phyloP scores from a whole-genome alignment of 2,797 vertebrate genomes.

The Poecilia picta region DNA sequence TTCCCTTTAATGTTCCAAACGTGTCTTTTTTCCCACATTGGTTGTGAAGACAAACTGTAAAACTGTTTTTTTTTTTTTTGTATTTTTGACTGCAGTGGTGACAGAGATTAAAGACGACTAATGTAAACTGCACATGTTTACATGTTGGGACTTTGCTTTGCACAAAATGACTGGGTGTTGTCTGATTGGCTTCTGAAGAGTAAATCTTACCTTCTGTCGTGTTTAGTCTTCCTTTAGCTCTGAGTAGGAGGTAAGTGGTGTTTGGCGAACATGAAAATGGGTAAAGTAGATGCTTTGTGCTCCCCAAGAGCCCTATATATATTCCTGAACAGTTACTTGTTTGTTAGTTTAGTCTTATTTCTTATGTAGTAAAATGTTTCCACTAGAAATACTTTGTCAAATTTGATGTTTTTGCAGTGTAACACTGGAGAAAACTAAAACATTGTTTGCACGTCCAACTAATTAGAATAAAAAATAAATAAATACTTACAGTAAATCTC shows the following conservation, averaged over 20 bases:
- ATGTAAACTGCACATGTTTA: constrained; percentile 8
- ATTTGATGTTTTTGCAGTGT: too few species aligned
- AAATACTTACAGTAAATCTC: background rate
- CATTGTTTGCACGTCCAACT: background rate
- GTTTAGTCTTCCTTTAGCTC: constrained; percentile 57
- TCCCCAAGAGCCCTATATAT: background rate
- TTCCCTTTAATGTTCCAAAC: background rate
- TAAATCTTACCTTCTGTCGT: constrained; percentile 24
- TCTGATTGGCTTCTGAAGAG: constrained; percentile 25
- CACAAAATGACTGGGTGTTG: constrained; percentile 54
- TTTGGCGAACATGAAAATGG: constrained; percentile 11
- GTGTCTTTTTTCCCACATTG: constrained; percentile 1
- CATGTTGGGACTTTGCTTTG: constrained; percentile 10
- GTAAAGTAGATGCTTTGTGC: background rate
- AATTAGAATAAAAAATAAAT: background rate
- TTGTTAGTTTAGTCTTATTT: too few species aligned
- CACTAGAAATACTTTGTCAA: too few species aligned
- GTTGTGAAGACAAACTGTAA: background rate
- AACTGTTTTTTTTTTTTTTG: background rate
- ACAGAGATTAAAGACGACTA: constrained; percentile 5
- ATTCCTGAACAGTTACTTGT: too few species aligned
- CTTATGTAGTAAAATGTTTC: too few species aligned
- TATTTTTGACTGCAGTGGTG: background rate
- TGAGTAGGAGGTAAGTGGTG: constrained; percentile 31
- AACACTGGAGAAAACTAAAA: background rate